Evolutionary conservation across 2,113 vertebrate genomes (phyloP).

Genomic region (Sturnira hondurensis): DNA sequence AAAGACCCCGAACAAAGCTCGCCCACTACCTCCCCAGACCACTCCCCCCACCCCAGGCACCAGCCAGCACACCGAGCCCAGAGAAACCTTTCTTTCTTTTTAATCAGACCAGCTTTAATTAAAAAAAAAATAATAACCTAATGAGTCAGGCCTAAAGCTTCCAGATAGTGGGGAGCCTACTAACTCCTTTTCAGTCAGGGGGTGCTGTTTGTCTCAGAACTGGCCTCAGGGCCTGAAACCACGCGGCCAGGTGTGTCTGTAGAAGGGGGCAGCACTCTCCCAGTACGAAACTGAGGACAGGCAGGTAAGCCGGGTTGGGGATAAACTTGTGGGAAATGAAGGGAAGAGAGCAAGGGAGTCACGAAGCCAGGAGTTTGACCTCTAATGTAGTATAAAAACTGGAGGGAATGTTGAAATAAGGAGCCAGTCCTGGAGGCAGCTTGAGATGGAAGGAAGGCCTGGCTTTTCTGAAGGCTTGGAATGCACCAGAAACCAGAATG

Average conservation of each 20-base stretch:
- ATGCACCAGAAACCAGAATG: background rate
- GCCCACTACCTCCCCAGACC: background rate
- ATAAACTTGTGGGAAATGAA: background rate
- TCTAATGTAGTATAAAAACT: background rate
- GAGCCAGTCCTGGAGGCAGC: background rate
- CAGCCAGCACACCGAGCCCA: conserved; percentile 45
- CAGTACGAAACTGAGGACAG: background rate
- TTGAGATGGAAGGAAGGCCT: background rate
- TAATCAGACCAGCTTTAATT: conserved; percentile 59
- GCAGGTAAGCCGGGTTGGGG: background rate
- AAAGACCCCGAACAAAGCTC: background rate
- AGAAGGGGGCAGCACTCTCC: background rate
- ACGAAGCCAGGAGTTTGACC: background rate
- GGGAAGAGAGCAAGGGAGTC: background rate
- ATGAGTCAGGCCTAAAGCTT: background rate
- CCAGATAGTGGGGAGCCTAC: background rate
- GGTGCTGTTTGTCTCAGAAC: background rate
- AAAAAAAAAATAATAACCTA: conserved; percentile 12
- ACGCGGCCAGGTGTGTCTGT: background rate
- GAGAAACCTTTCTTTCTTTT: conserved; percentile 29
- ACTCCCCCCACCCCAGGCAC: background rate
- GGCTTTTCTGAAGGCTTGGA: background rate
- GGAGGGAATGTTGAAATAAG: background rate
- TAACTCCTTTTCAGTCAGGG: background rate
- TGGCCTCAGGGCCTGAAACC: background rate